Base-by-base conservation (phyloP, 2,888 invertebrate species). In the Amblyteles armatorius region DNA sequence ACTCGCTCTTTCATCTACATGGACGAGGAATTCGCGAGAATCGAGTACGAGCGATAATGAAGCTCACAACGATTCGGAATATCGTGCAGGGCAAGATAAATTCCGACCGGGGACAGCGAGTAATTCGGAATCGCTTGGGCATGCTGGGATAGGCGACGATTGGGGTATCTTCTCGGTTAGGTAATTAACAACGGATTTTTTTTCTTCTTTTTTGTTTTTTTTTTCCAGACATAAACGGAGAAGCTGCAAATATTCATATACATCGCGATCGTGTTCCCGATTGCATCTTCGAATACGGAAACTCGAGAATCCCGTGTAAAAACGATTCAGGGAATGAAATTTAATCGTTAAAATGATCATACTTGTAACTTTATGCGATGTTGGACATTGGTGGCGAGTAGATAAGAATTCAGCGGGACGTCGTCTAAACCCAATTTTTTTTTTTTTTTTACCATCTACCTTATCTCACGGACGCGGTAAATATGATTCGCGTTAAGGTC, bases 221-320 rank as follows among this genome's bases (percentile, higher is more conserved):
- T 11, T 11, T 11, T 11, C 3, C 11, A 3, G 16, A 16, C 16
- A 48, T 48, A 48, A 13, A 16, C 44, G 16, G 16, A 48, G 44
- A 48, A 29, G 9, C 44, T 22, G 60, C 60, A 60, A 73, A 73
- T 73, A 73, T 60, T 63, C 52, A 65, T 76, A 76, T 60, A 57
- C 22, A 76, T 50, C 44, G 19, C 29, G 16, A 50, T 50, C 44
- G 57, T 57, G 26, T 57, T 76, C 76, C 50, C 65, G 50, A 76
- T 76, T 65, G 63, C 65, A 16, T 76, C 74, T 65, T 65, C 63
- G 60, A 3, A 9, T n/a, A 55, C 22, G 3, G 22, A 55, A 55
- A 22, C 55, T 19, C 22, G 22, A 55, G 9, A 55, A 19, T 22
- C 13, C 57, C 55, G 22, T 57, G 22, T 22, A 22, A 57, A 48